phyloP scores from a whole-genome alignment of 2,797 vertebrate genomes.

The Geotrypetes seraphini region DNA sequence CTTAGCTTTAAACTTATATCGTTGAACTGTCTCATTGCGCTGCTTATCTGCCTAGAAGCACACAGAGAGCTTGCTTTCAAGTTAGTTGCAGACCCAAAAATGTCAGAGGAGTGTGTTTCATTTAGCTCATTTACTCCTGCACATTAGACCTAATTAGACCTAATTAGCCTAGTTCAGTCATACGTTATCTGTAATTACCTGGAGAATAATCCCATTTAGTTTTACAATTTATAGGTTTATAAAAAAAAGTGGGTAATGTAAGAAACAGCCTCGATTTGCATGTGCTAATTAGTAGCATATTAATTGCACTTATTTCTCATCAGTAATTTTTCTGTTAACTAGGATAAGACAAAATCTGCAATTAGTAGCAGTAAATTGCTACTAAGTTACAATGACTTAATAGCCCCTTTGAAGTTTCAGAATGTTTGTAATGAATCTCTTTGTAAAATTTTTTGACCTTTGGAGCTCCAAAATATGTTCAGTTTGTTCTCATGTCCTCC shows the following conservation, averaged over 20 bases:
- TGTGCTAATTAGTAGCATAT: conserved; percentile 29
- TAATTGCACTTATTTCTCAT: conserved; percentile 29
- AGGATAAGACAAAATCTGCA: conserved; percentile 23
- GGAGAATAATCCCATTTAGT: conserved; percentile 11
- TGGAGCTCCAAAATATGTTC: conserved; percentile 14
- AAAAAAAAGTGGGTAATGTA: conserved; percentile 18
- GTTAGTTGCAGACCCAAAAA: conserved; percentile 7
- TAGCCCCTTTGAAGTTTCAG: conserved; percentile 13
- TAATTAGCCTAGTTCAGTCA: conserved; percentile 32
- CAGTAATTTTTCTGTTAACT: conserved; percentile 15
- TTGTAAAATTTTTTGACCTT: conserved; percentile 31
- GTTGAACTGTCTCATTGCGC: no score
- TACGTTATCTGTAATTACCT: conserved; percentile 29
- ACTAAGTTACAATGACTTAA: conserved; percentile 15
- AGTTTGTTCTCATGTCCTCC: conserved; percentile 26
- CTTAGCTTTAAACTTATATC: no score
- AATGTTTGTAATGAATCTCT: conserved; percentile 32
- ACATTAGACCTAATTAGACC: conserved; percentile 28
- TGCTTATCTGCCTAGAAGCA: no score
- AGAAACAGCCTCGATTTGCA: conserved; percentile 24
- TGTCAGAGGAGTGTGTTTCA: conserved; percentile 17
- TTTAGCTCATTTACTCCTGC: conserved; percentile 14
- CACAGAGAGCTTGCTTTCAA: no score
- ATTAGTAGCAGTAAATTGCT: conserved; percentile 22
- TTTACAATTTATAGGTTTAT: conserved; percentile 27